phyloP scores from a whole-genome alignment of 1,140 invertebrate species.

The Ladona fulva region DNA sequence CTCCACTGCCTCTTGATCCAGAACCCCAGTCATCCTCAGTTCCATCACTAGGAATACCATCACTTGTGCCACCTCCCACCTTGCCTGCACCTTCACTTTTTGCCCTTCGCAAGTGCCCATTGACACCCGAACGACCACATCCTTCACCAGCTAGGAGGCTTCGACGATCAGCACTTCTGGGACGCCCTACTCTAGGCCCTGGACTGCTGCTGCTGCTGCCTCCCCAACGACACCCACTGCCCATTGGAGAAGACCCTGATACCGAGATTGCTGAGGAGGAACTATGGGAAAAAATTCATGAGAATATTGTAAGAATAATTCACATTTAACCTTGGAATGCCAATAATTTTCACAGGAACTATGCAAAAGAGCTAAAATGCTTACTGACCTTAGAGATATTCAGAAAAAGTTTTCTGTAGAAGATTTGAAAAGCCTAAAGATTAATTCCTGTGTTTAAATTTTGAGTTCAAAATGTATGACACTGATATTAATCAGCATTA shows the following conservation, averaged over 20 bases:
- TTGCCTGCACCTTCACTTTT: background rate
- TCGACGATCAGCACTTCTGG: slow-evolving; percentile 18
- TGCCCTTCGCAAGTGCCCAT: background rate
- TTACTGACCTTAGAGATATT: too few relatives aligned
- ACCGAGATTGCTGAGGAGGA: slow-evolving; percentile 20
- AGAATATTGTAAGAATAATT: too few relatives aligned
- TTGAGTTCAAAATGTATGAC: too few relatives aligned
- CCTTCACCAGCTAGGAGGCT: slow-evolving; percentile 16
- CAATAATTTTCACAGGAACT: too few relatives aligned
- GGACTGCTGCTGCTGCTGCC: slow-evolving; percentile 18
- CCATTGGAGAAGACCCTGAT: background rate
- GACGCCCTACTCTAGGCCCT: slow-evolving; percentile 10
- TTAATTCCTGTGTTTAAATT: too few relatives aligned
- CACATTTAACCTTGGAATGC: too few relatives aligned
- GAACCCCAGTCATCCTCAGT: slow-evolving; percentile 54
- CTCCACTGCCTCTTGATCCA: slow-evolving; percentile 48
- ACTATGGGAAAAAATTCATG: background rate
- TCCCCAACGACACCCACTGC: background rate
- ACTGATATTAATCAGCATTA: too few relatives aligned
- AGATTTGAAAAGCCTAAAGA: too few relatives aligned
- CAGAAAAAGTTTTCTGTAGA: too few relatives aligned
- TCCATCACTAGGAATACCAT: slow-evolving; percentile 53
- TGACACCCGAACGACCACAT: background rate
- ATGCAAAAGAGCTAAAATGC: too few relatives aligned
- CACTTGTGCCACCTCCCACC: slow-evolving; percentile 35